A percentile compares a stretch with the other conserved stretches of the same genome.
Conservation (phyloP, 2,113 vertebrate species). For the Pseudopodoces humilis region DNA sequence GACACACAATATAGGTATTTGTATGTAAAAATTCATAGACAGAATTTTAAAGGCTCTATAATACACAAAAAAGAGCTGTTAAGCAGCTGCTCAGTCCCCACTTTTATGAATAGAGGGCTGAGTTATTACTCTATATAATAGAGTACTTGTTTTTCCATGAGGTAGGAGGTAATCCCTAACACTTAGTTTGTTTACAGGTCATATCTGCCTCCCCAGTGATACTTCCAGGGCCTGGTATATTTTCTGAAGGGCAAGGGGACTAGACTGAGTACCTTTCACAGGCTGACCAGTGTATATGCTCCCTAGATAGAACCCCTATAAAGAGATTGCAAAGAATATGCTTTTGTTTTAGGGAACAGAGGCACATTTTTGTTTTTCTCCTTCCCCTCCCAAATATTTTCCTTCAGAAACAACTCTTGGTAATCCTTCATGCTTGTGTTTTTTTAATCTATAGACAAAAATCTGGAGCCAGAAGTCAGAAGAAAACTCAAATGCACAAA, state of each 20-base stretch:
- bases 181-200: neutral
- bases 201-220: neutral
- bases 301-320: neutral
- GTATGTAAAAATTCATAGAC: neutral
- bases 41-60: constrained; percentile 16
- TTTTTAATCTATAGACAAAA: neutral
- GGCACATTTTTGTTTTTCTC: neutral
- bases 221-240: neutral
- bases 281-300: neutral
- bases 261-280: neutral
- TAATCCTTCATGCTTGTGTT: neutral
- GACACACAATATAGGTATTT: constrained; percentile 38
- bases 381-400: neutral
- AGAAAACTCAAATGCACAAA: neutral
- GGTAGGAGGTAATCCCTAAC: constrained; percentile 23
- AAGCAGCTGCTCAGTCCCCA: neutral
- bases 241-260: neutral
- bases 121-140: constrained; percentile 16
- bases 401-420: neutral
- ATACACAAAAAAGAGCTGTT: neutral
- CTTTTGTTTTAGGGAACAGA: constrained; percentile 24
- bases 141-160: constrained; percentile 24
- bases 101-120: neutral
- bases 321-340: neutral
- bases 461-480: neutral